Evolutionary conservation across 1,140 invertebrate species (phyloP).

Genomic region (Diprion similis): DNA sequence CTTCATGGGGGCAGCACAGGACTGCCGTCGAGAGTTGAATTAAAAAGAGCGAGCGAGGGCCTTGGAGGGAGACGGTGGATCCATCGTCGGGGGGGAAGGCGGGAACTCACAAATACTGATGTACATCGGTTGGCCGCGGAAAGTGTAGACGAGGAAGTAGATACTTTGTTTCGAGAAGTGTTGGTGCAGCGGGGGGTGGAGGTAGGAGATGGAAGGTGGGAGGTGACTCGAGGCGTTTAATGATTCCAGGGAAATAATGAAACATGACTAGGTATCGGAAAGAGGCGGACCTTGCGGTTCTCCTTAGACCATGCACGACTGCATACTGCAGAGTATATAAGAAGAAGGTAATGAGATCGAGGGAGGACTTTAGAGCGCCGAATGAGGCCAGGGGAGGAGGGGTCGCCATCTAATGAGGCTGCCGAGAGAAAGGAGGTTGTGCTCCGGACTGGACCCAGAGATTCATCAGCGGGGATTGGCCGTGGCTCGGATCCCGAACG

Average conservation of each 20-base stretch:
- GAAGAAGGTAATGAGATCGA: conserved; percentile 42
- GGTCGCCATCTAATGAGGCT: conserved; percentile 54
- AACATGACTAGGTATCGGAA: conserved; percentile 29
- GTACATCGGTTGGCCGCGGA: conserved; percentile 10
- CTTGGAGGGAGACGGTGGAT: conserved; percentile 21
- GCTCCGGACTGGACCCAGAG: conserved; percentile 49
- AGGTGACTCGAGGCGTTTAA: conserved; percentile 25
- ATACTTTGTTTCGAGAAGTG: conserved; percentile 1
- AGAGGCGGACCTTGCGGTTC: conserved; percentile 26
- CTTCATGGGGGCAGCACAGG: conserved; percentile 56
- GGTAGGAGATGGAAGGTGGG: conserved; percentile 17
- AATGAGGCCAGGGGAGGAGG: conserved; percentile 38
- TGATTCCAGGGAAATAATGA: conserved; percentile 34
- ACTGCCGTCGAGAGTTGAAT: conserved; percentile 39
- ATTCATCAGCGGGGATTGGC: conserved; percentile 56
- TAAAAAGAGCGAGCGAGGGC: conserved; percentile 39
- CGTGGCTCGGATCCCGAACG: conserved; percentile 38
- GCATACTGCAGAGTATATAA: neutral
- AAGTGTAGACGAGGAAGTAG: conserved; percentile 11
- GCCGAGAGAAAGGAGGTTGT: conserved; percentile 45
- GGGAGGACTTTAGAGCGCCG: conserved; percentile 23
- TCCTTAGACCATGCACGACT: conserved; percentile 18
- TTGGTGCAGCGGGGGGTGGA: too few species aligned
- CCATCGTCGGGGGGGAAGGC: conserved; percentile 19
- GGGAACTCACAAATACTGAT: conserved; percentile 23